Evolutionary conservation across 2,113 vertebrate species (phyloP).

Genomic region (Scophthalmus maximus): DNA sequence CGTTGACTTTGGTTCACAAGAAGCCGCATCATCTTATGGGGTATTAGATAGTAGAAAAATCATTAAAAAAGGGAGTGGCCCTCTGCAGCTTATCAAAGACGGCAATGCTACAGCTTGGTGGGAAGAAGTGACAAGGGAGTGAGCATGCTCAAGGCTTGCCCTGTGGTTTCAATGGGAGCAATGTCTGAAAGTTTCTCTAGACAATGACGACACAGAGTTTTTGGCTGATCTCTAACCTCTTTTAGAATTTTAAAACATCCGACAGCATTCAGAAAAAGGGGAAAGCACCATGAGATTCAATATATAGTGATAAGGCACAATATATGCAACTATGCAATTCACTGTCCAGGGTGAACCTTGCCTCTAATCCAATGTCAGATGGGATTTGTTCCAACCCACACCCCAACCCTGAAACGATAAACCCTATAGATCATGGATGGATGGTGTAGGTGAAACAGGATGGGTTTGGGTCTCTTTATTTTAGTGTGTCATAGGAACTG

Average conservation of each 20-base stretch:
- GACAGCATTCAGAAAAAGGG: not conserved
- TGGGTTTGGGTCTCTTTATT: not conserved
- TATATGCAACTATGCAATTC: not conserved
- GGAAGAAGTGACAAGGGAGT: conserved; percentile 46
- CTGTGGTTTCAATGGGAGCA: conserved; percentile 28
- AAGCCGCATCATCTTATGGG: conserved; percentile 41
- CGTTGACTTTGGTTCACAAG: conserved; percentile 48
- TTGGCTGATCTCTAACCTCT: conserved; percentile 12
- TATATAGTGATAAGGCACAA: not conserved
- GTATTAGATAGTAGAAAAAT: conserved; percentile 49
- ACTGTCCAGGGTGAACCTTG: not conserved
- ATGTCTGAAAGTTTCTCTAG: conserved; percentile 34
- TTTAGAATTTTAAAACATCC: conserved; percentile 17
- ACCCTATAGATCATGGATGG: too few relatives aligned
- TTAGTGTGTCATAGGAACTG: not conserved
- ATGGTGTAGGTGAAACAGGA: too few relatives aligned
- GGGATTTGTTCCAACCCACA: not conserved
- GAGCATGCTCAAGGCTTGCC: conserved; percentile 25
- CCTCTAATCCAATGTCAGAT: not conserved
- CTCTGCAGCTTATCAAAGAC: conserved; percentile 25
- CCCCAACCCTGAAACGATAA: too few relatives aligned
- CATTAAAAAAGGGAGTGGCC: conserved; percentile 54
- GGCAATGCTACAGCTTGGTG: conserved; percentile 47
- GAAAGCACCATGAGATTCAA: not conserved
- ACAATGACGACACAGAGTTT: not conserved